These are phyloP conservation scores for Sternotherus odoratus DNA, from an alignment of 2,797 vertebrate genomes.

Conservation along the genomic window DNA sequence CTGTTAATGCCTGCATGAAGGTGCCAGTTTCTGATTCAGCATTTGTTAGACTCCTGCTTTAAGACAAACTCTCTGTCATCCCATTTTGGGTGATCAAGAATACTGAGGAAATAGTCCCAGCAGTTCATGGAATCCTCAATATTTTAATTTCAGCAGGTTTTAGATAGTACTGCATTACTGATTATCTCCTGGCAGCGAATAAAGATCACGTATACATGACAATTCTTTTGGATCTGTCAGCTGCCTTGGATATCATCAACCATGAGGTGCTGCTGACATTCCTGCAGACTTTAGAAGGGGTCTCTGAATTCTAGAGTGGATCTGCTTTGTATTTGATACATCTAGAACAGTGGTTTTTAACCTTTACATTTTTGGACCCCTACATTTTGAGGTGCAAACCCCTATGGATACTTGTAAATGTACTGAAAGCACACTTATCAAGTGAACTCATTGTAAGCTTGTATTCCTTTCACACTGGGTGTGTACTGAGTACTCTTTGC, in stretches of 20 bases:
- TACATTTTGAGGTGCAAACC: not conserved
- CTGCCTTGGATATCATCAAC: not conserved
- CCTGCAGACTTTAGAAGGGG: not conserved
- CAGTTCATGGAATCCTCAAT: not conserved
- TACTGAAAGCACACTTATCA: not conserved
- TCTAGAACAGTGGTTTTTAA: not conserved
- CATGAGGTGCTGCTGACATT: not conserved
- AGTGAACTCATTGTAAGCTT: not conserved
- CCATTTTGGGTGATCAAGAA: not conserved
- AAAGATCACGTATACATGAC: not conserved
- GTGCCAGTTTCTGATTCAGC: not conserved
- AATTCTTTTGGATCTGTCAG: conserved; percentile 2
- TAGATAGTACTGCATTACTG: not conserved
- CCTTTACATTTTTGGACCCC: not conserved
- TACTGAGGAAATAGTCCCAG: not conserved
- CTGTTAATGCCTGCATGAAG: not conserved
- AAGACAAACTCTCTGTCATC: not conserved
- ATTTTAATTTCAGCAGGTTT: conserved; percentile 6
- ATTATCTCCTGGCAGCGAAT: not conserved
- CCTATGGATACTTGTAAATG: not conserved
- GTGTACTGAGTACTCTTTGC: not conserved
- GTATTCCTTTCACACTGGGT: not conserved
- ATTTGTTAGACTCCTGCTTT: not conserved
- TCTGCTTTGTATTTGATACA: not conserved
- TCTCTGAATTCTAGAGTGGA: not conserved